A percentile compares a stretch with the other conserved stretches of the same genome.
These are phyloP conservation scores for Galaxias olidus DNA, from an alignment of 2,797 vertebrate genomes.

Conservation along the genomic window DNA sequence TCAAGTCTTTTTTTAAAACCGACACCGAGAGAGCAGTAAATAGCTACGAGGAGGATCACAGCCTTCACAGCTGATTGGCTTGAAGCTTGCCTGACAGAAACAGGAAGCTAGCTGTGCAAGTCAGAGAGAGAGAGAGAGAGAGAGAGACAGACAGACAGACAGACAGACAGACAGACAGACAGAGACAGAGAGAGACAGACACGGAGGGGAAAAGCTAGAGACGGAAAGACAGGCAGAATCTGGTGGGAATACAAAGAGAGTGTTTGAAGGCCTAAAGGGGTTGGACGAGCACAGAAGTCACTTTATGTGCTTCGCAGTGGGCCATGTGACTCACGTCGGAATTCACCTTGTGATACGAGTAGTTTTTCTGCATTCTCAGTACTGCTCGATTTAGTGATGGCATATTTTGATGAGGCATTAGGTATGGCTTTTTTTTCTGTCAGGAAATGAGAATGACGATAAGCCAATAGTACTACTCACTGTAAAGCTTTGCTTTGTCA, in stretches of 20 bases:
- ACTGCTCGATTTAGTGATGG: neutral
- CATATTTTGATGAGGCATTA: neutral
- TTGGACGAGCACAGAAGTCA: slow-evolving; percentile 13
- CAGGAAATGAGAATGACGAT: too few species aligned
- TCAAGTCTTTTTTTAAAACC: slow-evolving; percentile 67
- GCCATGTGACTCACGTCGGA: slow-evolving; percentile 60
- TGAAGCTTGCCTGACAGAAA: slow-evolving; percentile 76
- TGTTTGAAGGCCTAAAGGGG: slow-evolving; percentile 17
- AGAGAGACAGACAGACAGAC: slow-evolving; percentile 54
- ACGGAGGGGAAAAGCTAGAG: too few species aligned
- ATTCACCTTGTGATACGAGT: slow-evolving; percentile 52
- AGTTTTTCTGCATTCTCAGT: neutral
- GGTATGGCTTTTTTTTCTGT: neutral
- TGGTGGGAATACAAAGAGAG: slow-evolving; percentile 2
- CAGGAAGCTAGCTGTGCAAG: slow-evolving; percentile 71
- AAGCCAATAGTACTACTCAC: too few species aligned
- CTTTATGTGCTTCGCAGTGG: slow-evolving; percentile 39
- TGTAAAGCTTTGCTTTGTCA: too few species aligned
- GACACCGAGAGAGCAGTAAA: slow-evolving; percentile 74
- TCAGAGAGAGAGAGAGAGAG: slow-evolving; percentile 45
- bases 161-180: too few species aligned
- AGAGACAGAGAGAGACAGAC: slow-evolving; percentile 49
- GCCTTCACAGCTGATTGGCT: slow-evolving; percentile 78
- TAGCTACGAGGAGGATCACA: slow-evolving; percentile 77
- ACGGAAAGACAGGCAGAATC: slow-evolving; percentile 47